These are phyloP conservation scores for Linyphia triangularis DNA, from an alignment of 2,888 invertebrate species.

Conservation along the genomic window DNA sequence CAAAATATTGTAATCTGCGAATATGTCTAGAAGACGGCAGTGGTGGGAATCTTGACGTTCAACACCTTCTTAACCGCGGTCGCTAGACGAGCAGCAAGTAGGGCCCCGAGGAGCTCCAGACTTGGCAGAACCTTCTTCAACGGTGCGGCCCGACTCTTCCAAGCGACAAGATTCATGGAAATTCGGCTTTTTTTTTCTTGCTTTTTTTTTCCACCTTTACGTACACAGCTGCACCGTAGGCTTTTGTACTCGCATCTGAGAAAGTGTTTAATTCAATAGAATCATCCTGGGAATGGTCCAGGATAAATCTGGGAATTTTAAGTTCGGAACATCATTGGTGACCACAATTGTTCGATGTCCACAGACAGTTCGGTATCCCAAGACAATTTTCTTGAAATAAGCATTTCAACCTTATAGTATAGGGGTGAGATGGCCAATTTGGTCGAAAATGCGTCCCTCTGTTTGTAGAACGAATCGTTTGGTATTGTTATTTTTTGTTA, in stretches of 20 bases:
- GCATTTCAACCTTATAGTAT: constrained; percentile 2
- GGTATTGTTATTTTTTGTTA: not conserved
- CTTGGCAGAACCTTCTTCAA: too few relatives aligned
- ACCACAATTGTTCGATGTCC: not conserved
- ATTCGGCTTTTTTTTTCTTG: too few relatives aligned
- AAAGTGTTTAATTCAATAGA: not conserved
- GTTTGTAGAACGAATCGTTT: not conserved
- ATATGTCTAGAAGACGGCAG: not conserved
- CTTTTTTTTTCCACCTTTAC: not conserved
- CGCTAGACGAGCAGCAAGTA: not conserved
- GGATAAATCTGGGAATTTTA: not conserved
- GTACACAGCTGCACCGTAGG: not conserved
- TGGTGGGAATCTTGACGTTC: not conserved
- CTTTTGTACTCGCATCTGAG: not conserved
- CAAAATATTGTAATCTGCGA: not conserved
- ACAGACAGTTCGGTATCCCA: not conserved
- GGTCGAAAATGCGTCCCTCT: not conserved
- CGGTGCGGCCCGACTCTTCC: too few relatives aligned
- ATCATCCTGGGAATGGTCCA: not conserved
- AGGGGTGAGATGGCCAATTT: not conserved
- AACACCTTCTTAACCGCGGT: not conserved
- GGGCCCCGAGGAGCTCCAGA: not conserved
- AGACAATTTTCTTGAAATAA: not conserved
- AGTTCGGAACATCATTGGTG: not conserved
- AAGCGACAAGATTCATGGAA: too few relatives aligned